Evolutionary conservation across 2,113 vertebrate genomes (phyloP), one percentile per base, ranked within the genome.

Genomic region (Amblyopsis rosae): DNA sequence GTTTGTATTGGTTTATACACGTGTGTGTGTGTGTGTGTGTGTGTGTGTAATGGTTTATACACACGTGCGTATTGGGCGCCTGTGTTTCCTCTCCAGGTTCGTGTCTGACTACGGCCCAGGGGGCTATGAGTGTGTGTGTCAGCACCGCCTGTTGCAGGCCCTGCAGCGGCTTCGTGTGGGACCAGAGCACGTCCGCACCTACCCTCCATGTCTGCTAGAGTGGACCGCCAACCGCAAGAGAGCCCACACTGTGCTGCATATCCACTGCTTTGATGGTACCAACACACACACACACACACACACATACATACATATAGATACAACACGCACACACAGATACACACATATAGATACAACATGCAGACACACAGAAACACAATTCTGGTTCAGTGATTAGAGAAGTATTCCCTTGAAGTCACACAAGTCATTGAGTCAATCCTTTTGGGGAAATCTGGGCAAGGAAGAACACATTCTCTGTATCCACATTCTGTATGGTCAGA

Each of bases 61-160:
- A 19, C 19, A 26, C 26, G n/a, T n/a, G n/a, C n/a, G n/a, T 12
- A 12, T 2, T 9, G 55, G 11, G 12, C 53, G 9, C 54, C 51
- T 26, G 54, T 68, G 47, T 50, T 45, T 53, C n/a, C 16, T 19
- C 51, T n/a, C 35, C 58, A 87, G 87, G 79, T 86, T 87, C 16
- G 81, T 88, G 26, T 87, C 82, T 15, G 85, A 90, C 70, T 82
- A 95, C 0, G 98, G 95, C 41, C 94, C 86, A 0, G 88, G 94
- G 0, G 96, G 95, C 59, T 99, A 95, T 84, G 91, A 95, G 86
- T 91, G 95, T 0, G 83, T 97, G 64, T 99, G 97, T 89, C 98
- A 99, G 81, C 95, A 95, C 76, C 95, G 94, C 72, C 93, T 99
- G 85, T 92, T 99, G 85, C 96, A 96, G 12, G 95, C 93, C 75